A percentile compares a stretch with the other conserved stretches of the same genome.
Evolutionary conservation across 2,888 invertebrate species (phyloP).

Genomic region (Thysanoteuthis rhombus): DNA sequence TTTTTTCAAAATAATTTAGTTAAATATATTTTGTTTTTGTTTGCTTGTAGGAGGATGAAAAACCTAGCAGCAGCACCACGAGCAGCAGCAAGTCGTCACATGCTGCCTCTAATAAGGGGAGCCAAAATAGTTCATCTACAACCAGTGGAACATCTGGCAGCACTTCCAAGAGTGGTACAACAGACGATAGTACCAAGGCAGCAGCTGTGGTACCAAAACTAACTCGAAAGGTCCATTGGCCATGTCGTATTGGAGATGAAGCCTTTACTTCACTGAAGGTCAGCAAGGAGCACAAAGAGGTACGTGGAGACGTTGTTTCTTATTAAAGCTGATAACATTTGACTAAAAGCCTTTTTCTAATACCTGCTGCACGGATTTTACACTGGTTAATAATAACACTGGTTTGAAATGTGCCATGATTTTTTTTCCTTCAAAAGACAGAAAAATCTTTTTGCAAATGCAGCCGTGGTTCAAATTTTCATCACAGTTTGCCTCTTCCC

Average conservation of each 20-base stretch:
- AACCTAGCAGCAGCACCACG: background rate
- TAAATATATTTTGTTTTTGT: background rate
- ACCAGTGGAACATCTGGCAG: conserved; percentile 29
- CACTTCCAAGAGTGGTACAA: conserved; percentile 31
- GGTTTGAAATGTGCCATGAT: no score
- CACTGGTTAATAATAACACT: no score
- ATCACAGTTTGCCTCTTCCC: no score
- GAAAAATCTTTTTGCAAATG: no score
- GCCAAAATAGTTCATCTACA: conserved; percentile 1
- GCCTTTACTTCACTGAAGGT: conserved; percentile 59
- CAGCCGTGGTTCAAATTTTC: no score
- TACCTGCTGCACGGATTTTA: no score
- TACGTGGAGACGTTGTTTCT: conserved; percentile 34
- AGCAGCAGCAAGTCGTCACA: background rate
- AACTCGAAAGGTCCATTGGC: conserved; percentile 57
- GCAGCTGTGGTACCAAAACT: conserved; percentile 48
- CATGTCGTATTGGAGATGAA: conserved; percentile 49
- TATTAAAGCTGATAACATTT: no score
- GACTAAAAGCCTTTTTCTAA: no score
- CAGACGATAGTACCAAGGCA: conserved; percentile 34
- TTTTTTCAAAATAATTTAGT: no score
- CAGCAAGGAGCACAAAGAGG: conserved; percentile 60
- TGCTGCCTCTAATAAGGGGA: background rate
- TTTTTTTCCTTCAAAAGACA: no score
- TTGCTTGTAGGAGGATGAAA: background rate